Conservation (phyloP, 2,113 vertebrate genomes). For the Octodon degus region DNA sequence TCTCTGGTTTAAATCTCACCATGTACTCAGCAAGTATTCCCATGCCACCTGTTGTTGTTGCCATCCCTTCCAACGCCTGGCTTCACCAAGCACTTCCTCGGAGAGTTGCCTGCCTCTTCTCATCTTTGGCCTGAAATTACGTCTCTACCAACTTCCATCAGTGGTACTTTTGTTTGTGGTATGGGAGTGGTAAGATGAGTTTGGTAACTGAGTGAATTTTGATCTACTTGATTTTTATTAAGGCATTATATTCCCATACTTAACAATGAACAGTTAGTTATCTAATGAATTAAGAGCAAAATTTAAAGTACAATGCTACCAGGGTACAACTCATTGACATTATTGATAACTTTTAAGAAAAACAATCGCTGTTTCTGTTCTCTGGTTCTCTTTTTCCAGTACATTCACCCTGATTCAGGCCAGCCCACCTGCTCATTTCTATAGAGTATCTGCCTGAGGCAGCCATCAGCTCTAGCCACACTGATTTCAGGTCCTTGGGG, state of each 20-base stretch:
- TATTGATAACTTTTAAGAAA: neutral
- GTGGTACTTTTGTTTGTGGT: neutral
- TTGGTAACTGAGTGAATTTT: neutral
- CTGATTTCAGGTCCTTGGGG: neutral
- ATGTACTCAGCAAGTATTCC: neutral
- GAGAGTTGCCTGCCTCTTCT: neutral
- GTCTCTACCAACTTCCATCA: neutral
- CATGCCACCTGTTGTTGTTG: neutral
- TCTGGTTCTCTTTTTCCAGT: neutral
- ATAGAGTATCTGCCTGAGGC: neutral
- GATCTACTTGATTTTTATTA: constrained; percentile 27
- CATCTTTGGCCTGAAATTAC: neutral
- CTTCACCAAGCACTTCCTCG: neutral
- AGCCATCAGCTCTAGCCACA: neutral
- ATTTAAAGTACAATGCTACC: neutral
- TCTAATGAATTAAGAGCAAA: constrained; percentile 33
- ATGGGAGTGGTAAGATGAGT: neutral
- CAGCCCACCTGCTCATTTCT: neutral
- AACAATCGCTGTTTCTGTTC: neutral
- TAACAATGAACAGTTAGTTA: neutral
- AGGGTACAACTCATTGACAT: neutral
- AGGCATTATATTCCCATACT: constrained; percentile 34
- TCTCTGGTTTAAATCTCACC: neutral
- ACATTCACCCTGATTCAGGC: neutral
- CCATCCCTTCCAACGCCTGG: neutral